Evolutionary conservation across 2,888 invertebrate genomes (phyloP), one percentile per base, ranked within the genome.

Genomic region (Sarcophaga carnaria): DNA sequence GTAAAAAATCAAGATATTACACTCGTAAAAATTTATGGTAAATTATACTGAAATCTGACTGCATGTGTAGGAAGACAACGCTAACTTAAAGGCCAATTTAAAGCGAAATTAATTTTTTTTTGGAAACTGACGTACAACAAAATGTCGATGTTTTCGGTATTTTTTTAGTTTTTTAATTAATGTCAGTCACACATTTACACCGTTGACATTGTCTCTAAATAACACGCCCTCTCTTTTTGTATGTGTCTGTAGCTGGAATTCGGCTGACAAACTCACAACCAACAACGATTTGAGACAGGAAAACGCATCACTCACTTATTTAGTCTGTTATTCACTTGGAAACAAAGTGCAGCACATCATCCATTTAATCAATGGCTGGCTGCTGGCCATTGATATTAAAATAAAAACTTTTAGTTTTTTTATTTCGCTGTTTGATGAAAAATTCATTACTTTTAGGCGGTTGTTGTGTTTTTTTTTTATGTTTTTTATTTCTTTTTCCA

Each of bases 101-200:
- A 14, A 14, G 54, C 12, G 17, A 54, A 54, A 54, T 54, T 54
- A 54, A 37, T 54, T 54, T 54, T 4, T 54, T 54, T 54, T 54
- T 4, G 3, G 4, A 5, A 54, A 54, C 54, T 54, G 49, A 49
- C 59, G 37, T 79, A 60, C 67, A 67, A 69, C 27, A 62, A 5
- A 6, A 72, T 72, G 78, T 72, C 27, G 27, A 67, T 62, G 67
- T 72, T 83, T 66, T 76, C 14, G 20, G n/a, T 69, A 20, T 66
- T 64, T 63, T 47, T 27, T 25, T 62, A 37, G 45, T 25, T 25
- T 59, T 83, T 81, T 79, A 87, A 84, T 87, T 84, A 87, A 87
- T 84, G 84, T 76, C 81, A 77, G 47, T 74, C 83, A 75, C 83
- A 83, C 80, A 83, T 77, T 83, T 81, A 80, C 80, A 78, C 75